Evolutionary conservation across 64 coral and sea anemone species (phyloP).

Genomic region (Dendronephthya gigantea): DNA sequence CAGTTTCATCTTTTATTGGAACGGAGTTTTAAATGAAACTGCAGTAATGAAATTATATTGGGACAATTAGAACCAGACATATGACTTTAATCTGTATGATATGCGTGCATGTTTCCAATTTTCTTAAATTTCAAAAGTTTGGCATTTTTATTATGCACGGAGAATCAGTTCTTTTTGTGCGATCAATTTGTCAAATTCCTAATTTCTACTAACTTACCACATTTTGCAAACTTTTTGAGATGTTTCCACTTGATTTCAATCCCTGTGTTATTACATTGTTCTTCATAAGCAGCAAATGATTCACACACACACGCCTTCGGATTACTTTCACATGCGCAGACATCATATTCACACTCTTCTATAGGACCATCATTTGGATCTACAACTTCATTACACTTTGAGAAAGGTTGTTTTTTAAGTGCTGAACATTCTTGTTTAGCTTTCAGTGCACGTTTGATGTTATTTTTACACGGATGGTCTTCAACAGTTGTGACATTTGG

Average conservation of each 20-base stretch:
- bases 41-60: too few relatives aligned
- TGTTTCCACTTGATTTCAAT: background rate
- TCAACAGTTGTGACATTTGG: background rate
- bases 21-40: too few relatives aligned
- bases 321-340: background rate
- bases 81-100: too few relatives aligned
- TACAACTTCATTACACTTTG: background rate
- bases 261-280: background rate
- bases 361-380: background rate
- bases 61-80: too few relatives aligned
- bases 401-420: background rate
- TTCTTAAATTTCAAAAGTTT: too few relatives aligned
- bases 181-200: too few relatives aligned
- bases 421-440: background rate
- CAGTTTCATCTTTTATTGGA: background rate
- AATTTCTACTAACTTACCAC: background rate
- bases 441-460: background rate
- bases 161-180: too few relatives aligned
- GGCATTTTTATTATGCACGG: too few relatives aligned
- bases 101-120: too few relatives aligned
- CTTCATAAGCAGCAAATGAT: background rate
- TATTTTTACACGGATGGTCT: background rate
- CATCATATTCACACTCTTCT: background rate
- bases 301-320: background rate
- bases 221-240: background rate